Conservation (phyloP, 2,797 vertebrate species). For the Calcarius lapponicus region DNA sequence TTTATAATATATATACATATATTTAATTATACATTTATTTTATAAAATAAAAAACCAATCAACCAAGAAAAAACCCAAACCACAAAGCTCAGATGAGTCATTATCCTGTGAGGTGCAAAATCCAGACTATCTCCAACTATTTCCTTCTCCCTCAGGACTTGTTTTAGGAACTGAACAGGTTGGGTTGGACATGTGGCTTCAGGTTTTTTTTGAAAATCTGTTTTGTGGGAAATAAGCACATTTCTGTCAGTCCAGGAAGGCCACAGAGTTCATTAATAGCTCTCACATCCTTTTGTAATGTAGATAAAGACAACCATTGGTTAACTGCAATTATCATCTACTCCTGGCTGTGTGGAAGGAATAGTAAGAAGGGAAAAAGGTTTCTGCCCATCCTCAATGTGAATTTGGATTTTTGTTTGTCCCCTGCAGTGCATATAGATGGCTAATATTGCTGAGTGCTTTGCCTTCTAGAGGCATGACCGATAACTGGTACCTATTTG, state of each 20-base stretch:
- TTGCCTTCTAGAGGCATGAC: not conserved
- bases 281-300: not conserved
- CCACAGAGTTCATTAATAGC: not conserved
- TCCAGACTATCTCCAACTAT: rapidly evolving
- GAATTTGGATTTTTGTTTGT: not conserved
- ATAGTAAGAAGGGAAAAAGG: not conserved
- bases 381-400: not conserved
- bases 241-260: not conserved
- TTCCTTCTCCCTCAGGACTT: not conserved
- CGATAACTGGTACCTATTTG: not conserved
- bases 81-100: not conserved
- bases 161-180: not conserved
- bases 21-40: no score
- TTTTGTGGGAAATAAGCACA: not conserved
- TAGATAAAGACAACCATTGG: not conserved
- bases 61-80: no score
- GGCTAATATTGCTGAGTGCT: not conserved
- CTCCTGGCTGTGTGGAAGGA: not conserved
- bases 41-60: no score
- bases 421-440: not conserved
- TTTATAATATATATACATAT: no score
- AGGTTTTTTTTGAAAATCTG: not conserved
- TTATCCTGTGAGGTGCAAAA: not conserved
- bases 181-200: not conserved
- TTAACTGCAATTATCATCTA: not conserved